These are phyloP conservation scores for pig (Sus scrofa) DNA, from an alignment of 2,113 vertebrate species.

Conservation along the genomic window DNA sequence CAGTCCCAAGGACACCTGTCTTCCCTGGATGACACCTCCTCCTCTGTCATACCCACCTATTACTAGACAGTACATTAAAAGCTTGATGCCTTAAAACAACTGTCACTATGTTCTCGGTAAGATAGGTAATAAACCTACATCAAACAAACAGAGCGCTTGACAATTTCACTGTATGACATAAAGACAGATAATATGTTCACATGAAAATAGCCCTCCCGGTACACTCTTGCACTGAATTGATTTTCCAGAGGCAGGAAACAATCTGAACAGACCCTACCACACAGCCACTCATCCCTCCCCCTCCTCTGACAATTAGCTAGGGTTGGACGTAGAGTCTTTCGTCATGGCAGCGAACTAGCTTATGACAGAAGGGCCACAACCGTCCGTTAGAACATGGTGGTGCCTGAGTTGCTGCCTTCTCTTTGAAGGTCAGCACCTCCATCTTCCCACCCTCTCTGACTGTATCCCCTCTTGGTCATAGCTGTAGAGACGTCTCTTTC, in stretches of 20 bases:
- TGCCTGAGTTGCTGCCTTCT: neutral
- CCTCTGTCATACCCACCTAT: neutral
- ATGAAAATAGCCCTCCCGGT: slow-evolving; percentile 1
- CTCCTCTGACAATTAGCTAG: neutral
- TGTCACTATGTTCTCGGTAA: neutral
- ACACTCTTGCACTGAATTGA: neutral
- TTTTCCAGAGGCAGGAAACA: neutral
- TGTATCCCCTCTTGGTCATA: neutral
- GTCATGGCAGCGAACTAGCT: neutral
- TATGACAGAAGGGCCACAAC: neutral
- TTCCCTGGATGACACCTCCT: neutral
- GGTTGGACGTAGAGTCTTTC: neutral
- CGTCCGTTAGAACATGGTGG: neutral
- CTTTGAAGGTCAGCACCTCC: neutral
- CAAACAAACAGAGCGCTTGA: neutral
- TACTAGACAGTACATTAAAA: slow-evolving; percentile 4
- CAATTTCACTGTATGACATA: neutral
- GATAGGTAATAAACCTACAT: neutral
- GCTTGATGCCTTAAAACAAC: neutral
- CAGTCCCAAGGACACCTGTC: neutral
- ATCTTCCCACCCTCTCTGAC: neutral
- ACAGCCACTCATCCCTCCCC: neutral
- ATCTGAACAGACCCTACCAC: slow-evolving; percentile 22
- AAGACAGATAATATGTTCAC: neutral
- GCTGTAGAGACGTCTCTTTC: neutral